phyloP scores from a whole-genome alignment of 1,140 invertebrate species.

The Drosophila chauvacae region DNA sequence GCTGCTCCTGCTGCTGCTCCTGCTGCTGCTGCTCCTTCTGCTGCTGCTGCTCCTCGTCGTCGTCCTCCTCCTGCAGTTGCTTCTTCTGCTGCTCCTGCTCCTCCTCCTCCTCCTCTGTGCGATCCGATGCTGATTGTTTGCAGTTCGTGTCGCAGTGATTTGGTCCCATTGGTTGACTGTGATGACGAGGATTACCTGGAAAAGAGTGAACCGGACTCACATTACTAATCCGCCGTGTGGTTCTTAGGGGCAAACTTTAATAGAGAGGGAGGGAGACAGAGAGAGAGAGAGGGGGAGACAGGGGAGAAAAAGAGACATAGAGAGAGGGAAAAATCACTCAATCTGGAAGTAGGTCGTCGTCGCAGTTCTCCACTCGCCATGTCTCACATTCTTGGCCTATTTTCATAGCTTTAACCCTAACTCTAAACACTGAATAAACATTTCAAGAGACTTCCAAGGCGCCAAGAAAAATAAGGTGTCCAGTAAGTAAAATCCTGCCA shows the following conservation, averaged over 20 bases:
- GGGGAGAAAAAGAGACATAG: too few relatives aligned
- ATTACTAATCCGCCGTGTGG: slow-evolving; percentile 64
- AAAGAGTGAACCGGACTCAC: not conserved
- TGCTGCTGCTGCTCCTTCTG: slow-evolving; percentile 15
- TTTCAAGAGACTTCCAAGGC: not conserved
- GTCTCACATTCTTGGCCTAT: slow-evolving; percentile 19
- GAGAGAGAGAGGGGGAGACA: too few relatives aligned
- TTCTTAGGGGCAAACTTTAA: not conserved
- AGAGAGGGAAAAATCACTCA: slow-evolving; percentile 1
- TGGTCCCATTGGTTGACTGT: slow-evolving; percentile 79
- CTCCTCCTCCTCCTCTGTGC: slow-evolving; percentile 38
- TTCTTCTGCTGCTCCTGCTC: slow-evolving; percentile 40
- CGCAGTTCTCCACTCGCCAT: slow-evolving; percentile 11
- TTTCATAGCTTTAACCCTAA: slow-evolving; percentile 1
- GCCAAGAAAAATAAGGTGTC: too few relatives aligned
- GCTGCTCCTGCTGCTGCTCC: not conserved
- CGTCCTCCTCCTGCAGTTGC: slow-evolving; percentile 18
- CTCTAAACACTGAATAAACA: slow-evolving; percentile 13
- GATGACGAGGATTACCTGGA: slow-evolving; percentile 37
- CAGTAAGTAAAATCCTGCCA: not conserved
- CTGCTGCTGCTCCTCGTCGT: slow-evolving; percentile 12
- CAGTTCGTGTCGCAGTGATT: slow-evolving; percentile 67
- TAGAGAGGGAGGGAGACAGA: too few relatives aligned
- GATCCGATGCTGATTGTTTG: slow-evolving; percentile 55
- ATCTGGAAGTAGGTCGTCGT: slow-evolving; percentile 18